Evolutionary conservation across 2,888 invertebrate genomes (phyloP), one percentile per base, ranked within the genome.

Genomic region (Aquatica leii): DNA sequence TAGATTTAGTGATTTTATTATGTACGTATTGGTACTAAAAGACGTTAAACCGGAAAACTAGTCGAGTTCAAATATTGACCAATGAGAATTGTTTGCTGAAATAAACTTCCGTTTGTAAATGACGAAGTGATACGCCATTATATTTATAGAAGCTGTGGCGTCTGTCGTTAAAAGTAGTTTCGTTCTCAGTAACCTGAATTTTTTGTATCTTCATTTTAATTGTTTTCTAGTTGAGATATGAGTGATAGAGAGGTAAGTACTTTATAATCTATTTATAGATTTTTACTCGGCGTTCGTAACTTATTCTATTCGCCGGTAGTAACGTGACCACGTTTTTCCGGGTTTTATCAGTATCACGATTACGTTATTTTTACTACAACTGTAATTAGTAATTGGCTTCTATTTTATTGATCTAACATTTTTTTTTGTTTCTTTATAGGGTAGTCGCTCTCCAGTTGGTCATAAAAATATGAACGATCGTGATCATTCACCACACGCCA

Each of bases 401-500:
- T 59, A 18, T 17, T 43, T 35, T 66, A 67, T 63, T 35, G 63
- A 65, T 61, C 37, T 53, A 61, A 61, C 57, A 51, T 35, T 55
- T 53, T 57, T 68, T 69, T 37, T 54, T 58, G 64, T 60, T 53
- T 62, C 49, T 67, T 73, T 69, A 66, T 67, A 80, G 80, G 77
- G 73, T 57, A 80, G 79, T 69, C 74, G 76, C 60, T 78, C 80
- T 37, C 77, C 77, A 41, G 71, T 71, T 43, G 73, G 68, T 34
- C 77, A 77, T 67, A 78, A 78, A 71, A 64, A 64, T 46, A 77
- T 78, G 74, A 78, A 76, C 60, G 75, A 74, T 60, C 71, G 74
- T 11, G 79, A 80, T 57, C 78, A 77, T 70, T 80, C 81, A 51
- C 80, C 80, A 41, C 79, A 79, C 69, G 77, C 73, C 56, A 74